phyloP scores from a whole-genome alignment of 1,140 invertebrate species.

The Samia ricini region DNA sequence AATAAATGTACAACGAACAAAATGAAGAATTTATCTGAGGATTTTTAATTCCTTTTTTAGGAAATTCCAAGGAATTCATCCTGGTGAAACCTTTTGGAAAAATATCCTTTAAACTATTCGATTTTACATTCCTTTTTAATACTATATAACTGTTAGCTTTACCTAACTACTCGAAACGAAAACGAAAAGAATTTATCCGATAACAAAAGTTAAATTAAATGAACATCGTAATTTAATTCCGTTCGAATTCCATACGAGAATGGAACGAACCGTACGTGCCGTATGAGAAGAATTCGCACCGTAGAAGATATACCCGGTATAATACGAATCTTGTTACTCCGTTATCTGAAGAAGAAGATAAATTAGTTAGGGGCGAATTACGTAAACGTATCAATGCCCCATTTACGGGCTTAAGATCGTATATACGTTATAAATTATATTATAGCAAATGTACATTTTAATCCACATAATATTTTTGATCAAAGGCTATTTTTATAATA shows the following conservation, averaged over 20 bases:
- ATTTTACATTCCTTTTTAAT: too few species aligned
- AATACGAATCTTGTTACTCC: constrained; percentile 18
- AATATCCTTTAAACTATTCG: too few species aligned
- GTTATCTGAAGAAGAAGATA: constrained; percentile 10
- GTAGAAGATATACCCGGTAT: too few species aligned
- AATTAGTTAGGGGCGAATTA: constrained; percentile 13
- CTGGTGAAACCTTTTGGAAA: too few species aligned
- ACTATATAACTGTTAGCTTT: too few species aligned
- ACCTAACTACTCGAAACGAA: too few species aligned
- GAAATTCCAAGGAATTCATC: too few species aligned
- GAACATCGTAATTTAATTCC: neutral
- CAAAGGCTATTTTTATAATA: too few species aligned
- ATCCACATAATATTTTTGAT: too few species aligned
- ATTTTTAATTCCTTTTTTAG: too few species aligned
- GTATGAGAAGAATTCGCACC: constrained; percentile 11
- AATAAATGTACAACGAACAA: too few species aligned
- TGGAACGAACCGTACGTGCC: constrained; percentile 1
- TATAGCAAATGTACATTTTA: neutral
- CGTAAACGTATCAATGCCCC: neutral
- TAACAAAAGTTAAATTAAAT: neutral
- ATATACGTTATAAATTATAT: neutral
- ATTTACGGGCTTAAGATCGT: neutral
- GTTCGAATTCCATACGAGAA: constrained; percentile 11
- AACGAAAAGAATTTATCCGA: neutral
- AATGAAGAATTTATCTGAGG: too few species aligned